phyloP scores from a whole-genome alignment of 2,888 invertebrate genomes.

The Orthosia cruda region DNA sequence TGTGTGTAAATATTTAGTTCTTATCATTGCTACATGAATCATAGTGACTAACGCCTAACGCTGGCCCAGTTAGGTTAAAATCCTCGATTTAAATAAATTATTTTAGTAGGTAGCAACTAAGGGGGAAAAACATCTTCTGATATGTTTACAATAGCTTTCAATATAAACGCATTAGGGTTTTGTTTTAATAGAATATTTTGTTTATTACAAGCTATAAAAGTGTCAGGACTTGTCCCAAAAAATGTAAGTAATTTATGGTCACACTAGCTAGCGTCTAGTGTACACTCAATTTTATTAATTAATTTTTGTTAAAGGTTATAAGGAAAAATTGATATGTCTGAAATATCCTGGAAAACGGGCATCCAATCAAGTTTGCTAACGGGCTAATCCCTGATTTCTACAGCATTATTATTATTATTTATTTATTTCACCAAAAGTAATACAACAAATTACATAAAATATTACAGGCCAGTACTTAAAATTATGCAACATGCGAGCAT shows the following conservation, averaged over 20 bases:
- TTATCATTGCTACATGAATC: conserved; percentile 47
- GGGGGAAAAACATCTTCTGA: conserved; percentile 16
- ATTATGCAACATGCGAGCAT: too few species aligned
- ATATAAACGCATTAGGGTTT: neutral
- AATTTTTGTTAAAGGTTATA: too few species aligned
- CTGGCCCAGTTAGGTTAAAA: conserved; percentile 30
- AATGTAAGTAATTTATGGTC: neutral
- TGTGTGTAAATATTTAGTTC: neutral
- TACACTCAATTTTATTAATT: neutral
- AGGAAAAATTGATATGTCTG: too few species aligned
- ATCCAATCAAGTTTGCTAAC: too few species aligned
- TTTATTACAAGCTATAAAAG: neutral
- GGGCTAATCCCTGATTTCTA: too few species aligned
- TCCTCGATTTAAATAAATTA: neutral
- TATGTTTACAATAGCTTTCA: conserved; percentile 1
- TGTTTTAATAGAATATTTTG: neutral
- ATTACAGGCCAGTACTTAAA: too few species aligned
- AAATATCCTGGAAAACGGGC: neutral
- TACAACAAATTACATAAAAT: too few species aligned
- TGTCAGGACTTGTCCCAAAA: conserved; percentile 5
- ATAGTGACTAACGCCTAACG: conserved; percentile 44
- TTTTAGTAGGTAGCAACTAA: neutral
- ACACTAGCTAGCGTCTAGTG: neutral
- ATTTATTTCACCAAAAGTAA: too few species aligned
- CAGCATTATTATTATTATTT: too few species aligned